Base-by-base conservation (phyloP, 30 jellyfish, hydroid and myxozoan genomes). In the Clytia hemisphaerica region DNA sequence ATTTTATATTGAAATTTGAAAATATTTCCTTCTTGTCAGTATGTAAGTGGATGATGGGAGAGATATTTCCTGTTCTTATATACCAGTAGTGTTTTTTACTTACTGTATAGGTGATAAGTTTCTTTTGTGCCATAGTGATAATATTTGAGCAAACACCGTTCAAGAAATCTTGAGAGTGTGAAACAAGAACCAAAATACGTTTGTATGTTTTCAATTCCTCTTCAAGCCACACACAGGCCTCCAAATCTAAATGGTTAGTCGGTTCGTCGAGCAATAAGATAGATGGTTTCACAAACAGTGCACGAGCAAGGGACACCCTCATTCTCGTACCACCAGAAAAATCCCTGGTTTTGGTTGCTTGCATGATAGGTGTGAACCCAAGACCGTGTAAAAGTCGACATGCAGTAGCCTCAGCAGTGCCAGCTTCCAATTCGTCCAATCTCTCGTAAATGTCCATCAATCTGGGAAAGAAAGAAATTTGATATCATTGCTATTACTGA, bases 271-370 rank as follows among this genome's bases (percentile, higher is more conserved):
- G 80, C 79, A 88, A 58, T 4, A 88, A 71, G 30, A 88, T 79
- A 2, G 93, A 65, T 19, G 97, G 97, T 40, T 67, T 88, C 37
- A 88, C 94, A 88, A 79, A 88, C 85, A 88, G 32, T 2, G 97
- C 97, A 35, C 93, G 71, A 5, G 97, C 97, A 9, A 88, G 83
- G 27, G 97, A 94, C 46, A 88, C 85, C 15, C 97, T 53, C 97
- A 88, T 88, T 47, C 97, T 45, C 97, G 94, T 79, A 18, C 97
- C 97, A 37, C 97, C 97, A 40, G 97, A 88, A 72, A 88, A 88
- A 73, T 88, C 97, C 45, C 46, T 88, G 6, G 97, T 88, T 51
- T 75, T 60, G 45, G 80, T 88, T 25, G 72, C 68, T 51, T 88
- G 97, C 97, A 88, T 88, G 33, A 76, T 46, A 37, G 94, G 89